A percentile compares a stretch with the other conserved stretches of the same genome.
Evolutionary conservation across 2,797 vertebrate genomes (phyloP).

Genomic region (Argya squamiceps): DNA sequence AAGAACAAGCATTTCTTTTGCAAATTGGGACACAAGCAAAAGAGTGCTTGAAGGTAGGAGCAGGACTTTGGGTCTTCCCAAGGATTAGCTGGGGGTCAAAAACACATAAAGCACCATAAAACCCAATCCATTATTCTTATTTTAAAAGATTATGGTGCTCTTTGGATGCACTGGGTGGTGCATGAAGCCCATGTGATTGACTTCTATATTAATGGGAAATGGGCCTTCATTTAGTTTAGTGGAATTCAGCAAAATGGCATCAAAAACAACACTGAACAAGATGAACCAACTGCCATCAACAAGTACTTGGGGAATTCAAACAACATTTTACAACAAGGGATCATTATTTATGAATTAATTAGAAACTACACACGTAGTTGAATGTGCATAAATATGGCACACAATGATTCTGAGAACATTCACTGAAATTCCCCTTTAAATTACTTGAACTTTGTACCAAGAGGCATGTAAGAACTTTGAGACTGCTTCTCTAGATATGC

Average conservation of each 20-base stretch:
- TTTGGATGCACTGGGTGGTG: background rate
- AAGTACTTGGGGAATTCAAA: background rate
- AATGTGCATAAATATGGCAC: background rate
- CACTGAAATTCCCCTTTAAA: background rate
- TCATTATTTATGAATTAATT: background rate
- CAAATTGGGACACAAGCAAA: background rate
- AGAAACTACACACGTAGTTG: background rate
- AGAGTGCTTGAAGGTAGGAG: background rate
- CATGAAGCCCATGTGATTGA: background rate
- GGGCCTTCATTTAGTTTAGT: background rate
- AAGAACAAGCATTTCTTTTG: background rate
- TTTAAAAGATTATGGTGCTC: background rate
- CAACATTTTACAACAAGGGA: background rate
- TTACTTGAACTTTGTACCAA: background rate
- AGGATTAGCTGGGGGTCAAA: background rate
- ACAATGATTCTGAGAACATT: background rate
- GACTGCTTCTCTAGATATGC: background rate
- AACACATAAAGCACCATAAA: background rate
- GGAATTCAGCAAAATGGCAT: background rate
- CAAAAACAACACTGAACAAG: background rate
- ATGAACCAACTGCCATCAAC: background rate
- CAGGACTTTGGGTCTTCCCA: background rate
- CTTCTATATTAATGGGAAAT: background rate
- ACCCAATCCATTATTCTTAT: background rate
- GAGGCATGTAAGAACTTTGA: background rate